Base-by-base conservation (phyloP, 1,140 invertebrate genomes). In the Vanessa atalanta region DNA sequence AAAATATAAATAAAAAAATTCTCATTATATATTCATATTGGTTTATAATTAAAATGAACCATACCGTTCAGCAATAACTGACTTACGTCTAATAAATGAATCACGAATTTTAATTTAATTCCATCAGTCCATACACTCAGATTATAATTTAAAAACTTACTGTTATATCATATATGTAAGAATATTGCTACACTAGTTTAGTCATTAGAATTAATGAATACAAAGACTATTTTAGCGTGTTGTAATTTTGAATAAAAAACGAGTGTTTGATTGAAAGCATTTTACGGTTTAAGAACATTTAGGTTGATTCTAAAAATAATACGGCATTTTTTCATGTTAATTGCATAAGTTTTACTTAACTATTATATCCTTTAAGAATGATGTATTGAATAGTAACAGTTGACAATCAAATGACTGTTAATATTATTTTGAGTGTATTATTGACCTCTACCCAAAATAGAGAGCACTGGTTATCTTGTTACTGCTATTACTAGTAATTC, bases 11-110 rank as follows among this genome's bases (percentile, higher is more conserved):
- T 60, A 26, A 37, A 31, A 20, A 61, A 1, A 61, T 61, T n/a
- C 57, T 61, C 23, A 69, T 69, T 43, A 57, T 16, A 47, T 60
- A 69, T 69, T 60, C 53, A 69, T 69, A 53, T 73, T 68, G 65
- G 65, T 68, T 73, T 61, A 63, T 73, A 68, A 73, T 73, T 67
- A 68, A 72, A 73, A 70, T 16, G 47, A 67, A n/a, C 72, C 72
- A 73, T 73, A 70, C 57, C 48, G 70, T 66, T 68, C 74, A 68
- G 76, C 79, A 81, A 83, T 83, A 79, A 84, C 76, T 70, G 48
- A 63, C 69, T 70, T 72, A 65, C 70, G 53, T 68, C 70, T 82
- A 84, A 84, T 84, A 80, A 77, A 84, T 82, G 76, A 78, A 79
- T 80, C 82, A 84, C 77, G 81, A 74, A 63, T 64, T 76, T 47